Evolutionary conservation across 92 coral and sea anemone species (phyloP), one percentile per base, ranked within the genome.

Genomic region (Umimayanthus chanpuru): DNA sequence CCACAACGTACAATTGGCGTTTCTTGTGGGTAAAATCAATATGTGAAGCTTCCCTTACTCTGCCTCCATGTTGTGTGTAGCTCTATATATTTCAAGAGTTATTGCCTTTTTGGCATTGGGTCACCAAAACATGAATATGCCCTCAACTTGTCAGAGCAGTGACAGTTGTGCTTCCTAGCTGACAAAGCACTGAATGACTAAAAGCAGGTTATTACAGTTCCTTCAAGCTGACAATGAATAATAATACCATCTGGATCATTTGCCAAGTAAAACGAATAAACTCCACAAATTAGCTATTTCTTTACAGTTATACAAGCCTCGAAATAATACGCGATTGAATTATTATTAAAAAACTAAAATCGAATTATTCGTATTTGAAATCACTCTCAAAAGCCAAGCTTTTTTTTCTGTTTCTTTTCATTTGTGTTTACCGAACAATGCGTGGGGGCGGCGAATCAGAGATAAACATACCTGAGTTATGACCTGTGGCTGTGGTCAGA

Each of bases 381-480:
- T 64, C 70, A 64, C 70, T 64, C 70, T 21, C 25, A 66, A 66
- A 66, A 67, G 73, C 73, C 73, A 67, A 67, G 73, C 29, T 67
- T 53, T 9, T 9, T 67, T 67, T 67, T 3, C 30, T 67, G 73
- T 67, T n/a, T 67, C 71, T 67, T 67, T 67, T 67, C 9, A 1
- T n/a, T 23, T 67, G 26, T 67, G 36, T 32, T n/a, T n/a, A 32
- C 36, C 36, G 36, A 32, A 32, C 36, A 32, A 32, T 32, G 36
- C n/a, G n/a, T n/a, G n/a, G n/a, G n/a, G n/a, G n/a, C n/a, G n/a
- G n/a, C n/a, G n/a, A n/a, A n/a, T n/a, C n/a, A n/a, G n/a, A n/a
- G n/a, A n/a, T n/a, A n/a, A n/a, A n/a, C n/a, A n/a, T n/a, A n/a
- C n/a, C n/a, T n/a, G n/a, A n/a, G n/a, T n/a, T n/a, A n/a, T n/a